Conservation (phyloP, 2,888 invertebrate species). For the Tetramorium bicarinatum region DNA sequence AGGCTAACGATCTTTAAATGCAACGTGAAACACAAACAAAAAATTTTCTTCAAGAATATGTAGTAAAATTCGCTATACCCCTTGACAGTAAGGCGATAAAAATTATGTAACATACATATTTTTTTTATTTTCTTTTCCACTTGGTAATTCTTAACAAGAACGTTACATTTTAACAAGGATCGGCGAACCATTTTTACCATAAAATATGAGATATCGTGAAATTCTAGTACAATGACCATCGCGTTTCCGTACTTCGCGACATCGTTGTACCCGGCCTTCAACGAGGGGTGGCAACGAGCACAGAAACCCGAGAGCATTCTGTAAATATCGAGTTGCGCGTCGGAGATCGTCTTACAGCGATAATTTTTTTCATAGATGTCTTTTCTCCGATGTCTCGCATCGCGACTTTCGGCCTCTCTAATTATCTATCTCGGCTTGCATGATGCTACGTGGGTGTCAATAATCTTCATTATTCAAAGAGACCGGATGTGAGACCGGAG, state of each 20-base stretch:
- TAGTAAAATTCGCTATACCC: neutral
- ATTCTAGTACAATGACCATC: neutral
- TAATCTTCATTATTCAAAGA: slow-evolving; percentile 2
- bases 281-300: slow-evolving; percentile 63
- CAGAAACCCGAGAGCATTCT: slow-evolving; percentile 78
- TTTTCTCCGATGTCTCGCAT: slow-evolving; percentile 5
- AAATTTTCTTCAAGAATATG: neutral
- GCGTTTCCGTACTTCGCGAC: neutral
- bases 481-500: neutral
- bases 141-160: neutral
- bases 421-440: slow-evolving; percentile 22
- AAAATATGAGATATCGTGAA: neutral
- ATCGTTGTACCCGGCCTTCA: slow-evolving; percentile 53
- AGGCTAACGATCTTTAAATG: neutral
- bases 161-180: neutral
- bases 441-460: slow-evolving; percentile 25
- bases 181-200: neutral
- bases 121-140: neutral
- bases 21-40: neutral
- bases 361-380: slow-evolving; percentile 60
- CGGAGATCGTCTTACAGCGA: slow-evolving; percentile 77
- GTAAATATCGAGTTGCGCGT: slow-evolving; percentile 80
- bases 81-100: neutral
- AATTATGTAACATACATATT: neutral
- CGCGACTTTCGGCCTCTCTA: neutral